phyloP scores from a whole-genome alignment of 2,113 vertebrate genomes.

The Hiodon alosoides region DNA sequence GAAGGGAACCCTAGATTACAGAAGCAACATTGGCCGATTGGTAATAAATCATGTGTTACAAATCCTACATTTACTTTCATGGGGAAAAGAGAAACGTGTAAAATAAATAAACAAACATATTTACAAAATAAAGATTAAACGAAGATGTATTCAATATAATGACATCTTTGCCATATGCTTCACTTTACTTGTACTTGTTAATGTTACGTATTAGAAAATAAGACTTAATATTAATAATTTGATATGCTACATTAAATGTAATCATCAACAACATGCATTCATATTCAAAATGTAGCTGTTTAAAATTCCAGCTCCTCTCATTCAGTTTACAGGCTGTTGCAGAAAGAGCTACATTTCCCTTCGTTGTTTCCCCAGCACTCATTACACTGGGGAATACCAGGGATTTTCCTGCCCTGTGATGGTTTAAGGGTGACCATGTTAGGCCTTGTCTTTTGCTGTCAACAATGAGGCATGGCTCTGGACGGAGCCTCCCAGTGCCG shows the following conservation, averaged over 20 bases:
- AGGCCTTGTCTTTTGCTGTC: slow-evolving; percentile 27
- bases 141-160: neutral
- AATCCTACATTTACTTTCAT: no score
- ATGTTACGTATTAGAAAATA: neutral
- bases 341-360: no score
- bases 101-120: neutral
- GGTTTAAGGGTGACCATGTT: neutral
- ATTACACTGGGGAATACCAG: neutral
- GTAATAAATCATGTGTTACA: no score
- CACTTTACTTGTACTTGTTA: neutral
- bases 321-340: neutral
- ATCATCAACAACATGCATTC: no score
- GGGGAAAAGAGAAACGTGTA: neutral
- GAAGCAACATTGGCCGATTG: no score
- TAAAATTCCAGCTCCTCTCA: neutral
- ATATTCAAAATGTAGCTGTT: neutral
- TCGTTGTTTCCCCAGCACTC: neutral
- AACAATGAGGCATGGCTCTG: slow-evolving; percentile 28
- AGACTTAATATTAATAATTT: neutral
- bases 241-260: neutral
- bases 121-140: neutral
- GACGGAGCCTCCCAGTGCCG: slow-evolving; percentile 36
- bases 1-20: neutral
- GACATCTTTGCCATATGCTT: neutral
- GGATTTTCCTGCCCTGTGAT: neutral